phyloP scores from a whole-genome alignment of 2,113 vertebrate species.

The Anoura caudifer region DNA sequence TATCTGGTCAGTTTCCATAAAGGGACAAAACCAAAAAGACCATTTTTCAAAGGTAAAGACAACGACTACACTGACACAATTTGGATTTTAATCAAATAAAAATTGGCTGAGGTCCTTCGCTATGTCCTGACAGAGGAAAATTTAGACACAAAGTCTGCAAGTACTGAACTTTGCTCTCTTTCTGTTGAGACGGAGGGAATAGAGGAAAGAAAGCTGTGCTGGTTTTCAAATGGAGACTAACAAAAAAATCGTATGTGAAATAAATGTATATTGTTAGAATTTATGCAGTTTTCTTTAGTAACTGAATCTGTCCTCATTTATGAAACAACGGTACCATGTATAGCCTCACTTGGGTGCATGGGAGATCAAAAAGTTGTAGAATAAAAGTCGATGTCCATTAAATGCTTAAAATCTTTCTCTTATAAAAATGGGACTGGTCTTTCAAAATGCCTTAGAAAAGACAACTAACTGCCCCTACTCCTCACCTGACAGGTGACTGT shows the following conservation, averaged over 20 bases:
- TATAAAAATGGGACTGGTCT: neutral
- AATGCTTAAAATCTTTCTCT: neutral
- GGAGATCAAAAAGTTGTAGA: neutral
- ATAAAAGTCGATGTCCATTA: neutral
- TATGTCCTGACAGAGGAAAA: neutral
- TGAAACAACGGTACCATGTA: neutral
- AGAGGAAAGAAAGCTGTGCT: neutral
- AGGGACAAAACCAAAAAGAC: neutral
- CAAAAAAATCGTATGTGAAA: neutral
- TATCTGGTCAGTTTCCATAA: neutral
- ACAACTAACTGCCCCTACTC: accelerated
- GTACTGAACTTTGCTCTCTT: neutral
- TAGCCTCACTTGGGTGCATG: neutral
- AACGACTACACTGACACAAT: neutral
- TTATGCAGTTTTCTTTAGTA: neutral
- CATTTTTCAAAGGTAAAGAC: neutral
- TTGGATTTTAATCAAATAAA: constrained; percentile 1
- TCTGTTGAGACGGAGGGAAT: neutral
- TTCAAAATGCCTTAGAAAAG: neutral
- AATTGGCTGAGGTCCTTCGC: neutral
- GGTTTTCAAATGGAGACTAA: neutral
- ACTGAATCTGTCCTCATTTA: neutral
- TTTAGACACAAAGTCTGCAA: neutral
- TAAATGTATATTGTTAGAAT: neutral
- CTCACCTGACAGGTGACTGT: neutral